phyloP scores from a whole-genome alignment of 2,888 invertebrate species.

The Drosophila lutescens region DNA sequence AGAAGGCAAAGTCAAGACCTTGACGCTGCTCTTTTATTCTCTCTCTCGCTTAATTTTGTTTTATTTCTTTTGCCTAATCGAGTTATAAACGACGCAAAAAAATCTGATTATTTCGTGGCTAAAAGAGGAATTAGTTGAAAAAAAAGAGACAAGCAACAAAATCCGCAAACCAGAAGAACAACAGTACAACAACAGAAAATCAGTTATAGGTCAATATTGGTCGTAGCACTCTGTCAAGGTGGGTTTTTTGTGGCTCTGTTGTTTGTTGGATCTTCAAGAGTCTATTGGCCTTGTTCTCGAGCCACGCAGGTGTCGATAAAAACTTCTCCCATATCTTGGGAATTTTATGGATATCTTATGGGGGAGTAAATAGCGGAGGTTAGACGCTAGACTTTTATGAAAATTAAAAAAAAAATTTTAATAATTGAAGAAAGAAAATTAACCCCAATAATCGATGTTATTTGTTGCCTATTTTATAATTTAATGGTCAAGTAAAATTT shows the following conservation, averaged over 20 bases:
- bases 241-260: constrained; percentile 14
- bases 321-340: background rate
- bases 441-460: background rate
- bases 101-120: constrained; percentile 34
- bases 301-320: constrained; percentile 31
- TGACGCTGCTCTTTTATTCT: constrained; percentile 48
- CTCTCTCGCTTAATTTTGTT: constrained; percentile 13
- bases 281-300: constrained; percentile 68
- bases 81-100: constrained; percentile 48
- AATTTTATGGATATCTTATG: no score
- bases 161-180: constrained; percentile 18
- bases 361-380: background rate
- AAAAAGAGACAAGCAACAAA: constrained; percentile 13
- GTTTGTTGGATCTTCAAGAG: constrained; percentile 36
- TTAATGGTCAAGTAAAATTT: no score
- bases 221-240: constrained; percentile 58
- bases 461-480: no score
- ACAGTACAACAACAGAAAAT: constrained; percentile 29
- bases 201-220: constrained; percentile 73
- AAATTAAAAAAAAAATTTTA: no score
- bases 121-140: constrained; percentile 28
- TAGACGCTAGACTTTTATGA: no score
- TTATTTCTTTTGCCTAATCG: constrained; percentile 39
- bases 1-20: constrained; percentile 70
- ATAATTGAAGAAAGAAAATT: background rate